Evolutionary conservation across 2,888 invertebrate genomes (phyloP).

Genomic region (Nemurella pictetii): DNA sequence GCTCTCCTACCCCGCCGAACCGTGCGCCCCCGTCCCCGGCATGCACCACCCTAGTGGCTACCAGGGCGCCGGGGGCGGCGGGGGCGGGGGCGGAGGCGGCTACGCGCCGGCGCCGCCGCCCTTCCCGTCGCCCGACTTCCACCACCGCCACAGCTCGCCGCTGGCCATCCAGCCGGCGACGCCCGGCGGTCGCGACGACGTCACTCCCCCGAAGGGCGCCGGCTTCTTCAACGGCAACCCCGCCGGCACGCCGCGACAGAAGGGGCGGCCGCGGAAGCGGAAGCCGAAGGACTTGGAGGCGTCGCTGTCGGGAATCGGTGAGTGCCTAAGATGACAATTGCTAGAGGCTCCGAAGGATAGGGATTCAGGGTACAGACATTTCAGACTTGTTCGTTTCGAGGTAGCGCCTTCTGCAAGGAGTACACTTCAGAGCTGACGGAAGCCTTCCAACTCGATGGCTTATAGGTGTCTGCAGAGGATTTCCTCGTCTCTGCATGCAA

Average conservation of each 20-base stretch:
- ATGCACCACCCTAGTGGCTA: slow-evolving; percentile 3
- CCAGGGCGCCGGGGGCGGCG: slow-evolving; percentile 34
- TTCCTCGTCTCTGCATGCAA: too few relatives aligned
- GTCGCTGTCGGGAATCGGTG: slow-evolving; percentile 83
- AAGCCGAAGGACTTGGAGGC: slow-evolving; percentile 89
- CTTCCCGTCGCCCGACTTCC: slow-evolving; percentile 58
- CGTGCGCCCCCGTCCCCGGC: slow-evolving; percentile 3
- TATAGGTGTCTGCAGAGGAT: too few relatives aligned
- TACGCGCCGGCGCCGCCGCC: slow-evolving; percentile 49
- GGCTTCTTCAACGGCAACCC: slow-evolving; percentile 61
- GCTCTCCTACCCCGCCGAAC: slow-evolving; percentile 37
- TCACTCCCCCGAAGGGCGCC: slow-evolving; percentile 56
- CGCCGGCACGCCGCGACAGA: slow-evolving; percentile 72
- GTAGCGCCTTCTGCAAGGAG: too few relatives aligned
- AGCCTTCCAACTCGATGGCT: too few relatives aligned
- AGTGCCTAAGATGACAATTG: too few relatives aligned
- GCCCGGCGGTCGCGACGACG: slow-evolving; percentile 50
- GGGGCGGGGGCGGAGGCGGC: slow-evolving; percentile 32
- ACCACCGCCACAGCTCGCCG: slow-evolving; percentile 52
- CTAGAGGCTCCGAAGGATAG: too few relatives aligned
- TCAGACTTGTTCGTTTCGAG: too few relatives aligned
- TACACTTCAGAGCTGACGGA: too few relatives aligned
- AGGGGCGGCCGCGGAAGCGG: slow-evolving; percentile 89
- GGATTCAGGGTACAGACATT: too few relatives aligned
- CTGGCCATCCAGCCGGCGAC: slow-evolving; percentile 61